Conservation (phyloP, 2,888 invertebrate species). For the Microctonus brassicae region DNA sequence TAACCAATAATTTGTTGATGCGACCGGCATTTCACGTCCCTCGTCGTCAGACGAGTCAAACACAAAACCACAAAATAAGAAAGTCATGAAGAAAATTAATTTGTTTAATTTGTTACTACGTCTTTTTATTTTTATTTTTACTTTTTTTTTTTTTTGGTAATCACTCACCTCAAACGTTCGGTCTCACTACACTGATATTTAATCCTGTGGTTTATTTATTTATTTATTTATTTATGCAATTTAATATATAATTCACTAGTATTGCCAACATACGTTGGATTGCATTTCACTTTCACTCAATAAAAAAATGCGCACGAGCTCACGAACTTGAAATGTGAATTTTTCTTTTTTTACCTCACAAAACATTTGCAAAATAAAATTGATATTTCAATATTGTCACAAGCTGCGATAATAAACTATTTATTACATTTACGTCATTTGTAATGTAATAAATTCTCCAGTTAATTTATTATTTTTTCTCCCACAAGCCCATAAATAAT, state of each 20-base stretch:
- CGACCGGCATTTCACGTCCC: slow-evolving; percentile 59
- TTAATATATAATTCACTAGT: neutral
- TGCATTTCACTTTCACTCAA: neutral
- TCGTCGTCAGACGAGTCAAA: slow-evolving; percentile 64
- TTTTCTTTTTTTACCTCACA: neutral
- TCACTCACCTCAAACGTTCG: neutral
- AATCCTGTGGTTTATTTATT: neutral
- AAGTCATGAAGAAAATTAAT: slow-evolving; percentile 54
- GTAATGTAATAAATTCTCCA: too few relatives aligned
- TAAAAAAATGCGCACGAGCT: neutral
- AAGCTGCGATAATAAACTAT: too few relatives aligned
- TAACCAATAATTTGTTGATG: slow-evolving; percentile 60
- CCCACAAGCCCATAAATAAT: too few relatives aligned
- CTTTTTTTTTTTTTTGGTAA: neutral
- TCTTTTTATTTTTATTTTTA: too few relatives aligned
- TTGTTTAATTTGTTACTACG: neutral
- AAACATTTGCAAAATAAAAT: neutral
- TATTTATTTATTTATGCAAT: neutral
- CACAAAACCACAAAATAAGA: slow-evolving; percentile 64
- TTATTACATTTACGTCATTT: too few relatives aligned
- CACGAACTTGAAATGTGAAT: slow-evolving; percentile 11
- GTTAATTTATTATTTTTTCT: too few relatives aligned
- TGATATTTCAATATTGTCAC: neutral
- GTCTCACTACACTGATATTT: neutral
- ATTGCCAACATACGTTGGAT: neutral